Evolutionary conservation across 2,113 vertebrate genomes (phyloP).

Genomic region (Ceyx melanurus): DNA sequence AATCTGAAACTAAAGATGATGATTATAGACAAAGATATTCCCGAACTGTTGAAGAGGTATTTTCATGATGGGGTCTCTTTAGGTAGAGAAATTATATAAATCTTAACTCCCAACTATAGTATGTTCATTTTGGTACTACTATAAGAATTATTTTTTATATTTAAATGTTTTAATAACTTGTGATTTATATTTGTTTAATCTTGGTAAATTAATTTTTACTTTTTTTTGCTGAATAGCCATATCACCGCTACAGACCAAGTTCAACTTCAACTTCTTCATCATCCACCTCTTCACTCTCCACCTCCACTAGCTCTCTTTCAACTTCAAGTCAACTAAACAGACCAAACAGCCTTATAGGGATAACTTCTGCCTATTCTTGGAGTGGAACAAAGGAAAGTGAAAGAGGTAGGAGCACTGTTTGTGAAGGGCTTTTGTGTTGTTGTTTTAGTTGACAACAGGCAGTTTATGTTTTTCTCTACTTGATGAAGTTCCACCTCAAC

Average conservation of each 20-base stretch:
- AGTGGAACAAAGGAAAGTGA: conserved; percentile 87
- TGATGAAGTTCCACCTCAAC: not conserved
- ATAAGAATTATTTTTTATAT: not conserved
- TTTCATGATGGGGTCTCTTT: conserved; percentile 19
- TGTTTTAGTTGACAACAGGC: not conserved
- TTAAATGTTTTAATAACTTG: not conserved
- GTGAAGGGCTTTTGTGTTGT: not conserved
- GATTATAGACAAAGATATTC: conserved; percentile 92
- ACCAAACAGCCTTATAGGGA: conserved; percentile 88
- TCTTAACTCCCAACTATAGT: not conserved
- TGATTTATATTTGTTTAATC: not conserved
- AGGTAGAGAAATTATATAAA: conserved; percentile 24
- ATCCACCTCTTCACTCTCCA: conserved; percentile 76
- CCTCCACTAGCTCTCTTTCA: conserved; percentile 84
- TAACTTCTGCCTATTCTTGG: conserved; percentile 92
- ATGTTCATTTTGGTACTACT: not conserved
- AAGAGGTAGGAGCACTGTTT: conserved; percentile 81
- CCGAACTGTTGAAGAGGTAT: conserved; percentile 91
- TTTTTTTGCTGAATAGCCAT: conserved; percentile 72
- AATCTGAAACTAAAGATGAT: conserved; percentile 90
- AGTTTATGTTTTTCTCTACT: not conserved
- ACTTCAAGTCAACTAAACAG: conserved; percentile 82
- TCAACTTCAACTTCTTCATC: conserved; percentile 81
- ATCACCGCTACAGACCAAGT: conserved; percentile 86
- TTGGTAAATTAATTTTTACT: conserved; percentile 17